Evolutionary conservation across 92 coral and sea anemone species (phyloP).

Genomic region (Porites divaricata): DNA sequence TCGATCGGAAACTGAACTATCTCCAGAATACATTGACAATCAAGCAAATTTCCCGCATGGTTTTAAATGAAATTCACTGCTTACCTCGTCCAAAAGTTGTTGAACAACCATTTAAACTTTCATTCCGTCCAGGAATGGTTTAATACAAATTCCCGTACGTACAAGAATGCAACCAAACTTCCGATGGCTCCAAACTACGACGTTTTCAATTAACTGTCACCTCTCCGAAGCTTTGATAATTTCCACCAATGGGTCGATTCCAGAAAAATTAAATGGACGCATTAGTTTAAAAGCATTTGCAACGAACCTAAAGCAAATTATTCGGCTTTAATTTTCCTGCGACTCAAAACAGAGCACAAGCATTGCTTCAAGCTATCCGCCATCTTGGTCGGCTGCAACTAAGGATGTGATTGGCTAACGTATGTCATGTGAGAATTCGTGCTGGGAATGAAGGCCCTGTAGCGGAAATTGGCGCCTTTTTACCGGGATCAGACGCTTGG

Average conservation of each 20-base stretch:
- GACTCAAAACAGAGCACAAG: slow-evolving; percentile 27
- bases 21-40: not conserved
- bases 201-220: slow-evolving; percentile 20
- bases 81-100: slow-evolving; percentile 97
- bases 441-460: slow-evolving; percentile 9
- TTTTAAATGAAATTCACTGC: not conserved
- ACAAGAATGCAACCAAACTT: not conserved
- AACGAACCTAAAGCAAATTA: slow-evolving; percentile 26
- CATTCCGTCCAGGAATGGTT: slow-evolving; percentile 46
- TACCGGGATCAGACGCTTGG: not conserved
- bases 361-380: slow-evolving; percentile 89
- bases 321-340: slow-evolving; percentile 43
- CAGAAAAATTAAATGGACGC: slow-evolving; percentile 4
- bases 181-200: not conserved
- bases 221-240: not conserved
- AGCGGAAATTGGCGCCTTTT: slow-evolving; percentile 60
- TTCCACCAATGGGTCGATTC: not conserved
- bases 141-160: slow-evolving; percentile 21
- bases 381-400: slow-evolving; percentile 73
- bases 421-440: slow-evolving; percentile 65
- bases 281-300: slow-evolving; percentile 39
- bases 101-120: slow-evolving; percentile 86
- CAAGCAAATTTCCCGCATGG: not conserved
- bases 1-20: not conserved
- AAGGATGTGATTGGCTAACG: slow-evolving; percentile 64